Conservation (phyloP, 2,888 invertebrate genomes). For the Oxystoma pomonae region DNA sequence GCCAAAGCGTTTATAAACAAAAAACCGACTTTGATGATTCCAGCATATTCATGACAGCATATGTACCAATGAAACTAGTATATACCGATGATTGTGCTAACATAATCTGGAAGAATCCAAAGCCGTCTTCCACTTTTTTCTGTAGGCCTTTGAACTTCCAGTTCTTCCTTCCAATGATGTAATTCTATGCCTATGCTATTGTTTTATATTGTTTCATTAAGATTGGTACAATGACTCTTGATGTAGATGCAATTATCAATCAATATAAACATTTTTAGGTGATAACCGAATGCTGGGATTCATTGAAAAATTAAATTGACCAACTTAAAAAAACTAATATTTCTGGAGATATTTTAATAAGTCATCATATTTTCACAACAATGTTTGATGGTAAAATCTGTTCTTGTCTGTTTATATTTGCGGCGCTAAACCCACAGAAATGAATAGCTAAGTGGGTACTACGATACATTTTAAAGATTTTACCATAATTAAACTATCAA, state of each 20-base stretch:
- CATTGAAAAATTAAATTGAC: not conserved
- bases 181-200: no score
- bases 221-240: no score
- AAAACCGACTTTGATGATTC: no score
- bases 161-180: no score
- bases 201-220: no score
- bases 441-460: not conserved
- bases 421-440: not conserved
- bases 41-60: conserved; percentile 4
- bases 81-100: not conserved
- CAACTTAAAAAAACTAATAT: not conserved
- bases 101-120: conserved; percentile 1
- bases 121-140: not conserved
- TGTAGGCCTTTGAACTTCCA: not conserved
- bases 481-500: no score
- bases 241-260: no score
- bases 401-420: no score
- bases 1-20: no score
- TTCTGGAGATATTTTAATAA: conserved; percentile 2
- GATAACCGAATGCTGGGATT: not conserved
- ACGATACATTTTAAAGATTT: no score
- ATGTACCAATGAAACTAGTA: not conserved
- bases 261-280: no score
- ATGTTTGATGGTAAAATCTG: conserved; percentile 5
- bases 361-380: conserved; percentile 1